Evolutionary conservation across 37 sponge, comb jelly and placozoan species (phyloP).

Genomic region (Diacarnus erythraeanus): DNA sequence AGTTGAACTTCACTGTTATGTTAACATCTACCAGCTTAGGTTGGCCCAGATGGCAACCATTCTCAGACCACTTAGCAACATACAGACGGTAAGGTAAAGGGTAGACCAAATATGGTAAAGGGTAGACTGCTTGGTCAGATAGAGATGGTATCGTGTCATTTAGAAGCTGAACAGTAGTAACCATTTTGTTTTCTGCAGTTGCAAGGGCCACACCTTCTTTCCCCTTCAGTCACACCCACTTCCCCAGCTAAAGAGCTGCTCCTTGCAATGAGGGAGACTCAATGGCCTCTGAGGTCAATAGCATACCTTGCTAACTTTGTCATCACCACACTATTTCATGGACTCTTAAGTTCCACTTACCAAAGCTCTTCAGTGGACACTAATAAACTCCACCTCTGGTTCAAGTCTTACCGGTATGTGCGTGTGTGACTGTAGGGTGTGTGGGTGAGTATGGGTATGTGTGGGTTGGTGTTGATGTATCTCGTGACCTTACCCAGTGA

Average conservation of each 20-base stretch:
- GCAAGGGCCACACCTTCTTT: background rate
- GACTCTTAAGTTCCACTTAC: conserved; percentile 40
- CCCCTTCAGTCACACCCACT: background rate
- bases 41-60: conserved; percentile 55
- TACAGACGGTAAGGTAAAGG: conserved; percentile 1
- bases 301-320: conserved; percentile 42
- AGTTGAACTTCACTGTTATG: conserved; percentile 42
- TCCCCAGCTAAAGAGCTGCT: conserved; percentile 17
- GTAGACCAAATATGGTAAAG: background rate
- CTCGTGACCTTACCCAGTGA: conserved; percentile 3
- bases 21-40: conserved; percentile 49
- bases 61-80: conserved; percentile 57
- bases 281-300: conserved; percentile 30
- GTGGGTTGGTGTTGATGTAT: background rate
- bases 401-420: conserved; percentile 50
- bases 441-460: too few species aligned
- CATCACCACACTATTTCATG: conserved; percentile 41
- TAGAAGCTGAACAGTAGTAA: too few species aligned
- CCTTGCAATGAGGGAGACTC: conserved; percentile 16
- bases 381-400: conserved; percentile 36
- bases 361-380: background rate
- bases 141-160: too few species aligned
- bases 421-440: too few species aligned
- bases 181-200: background rate
- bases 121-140: background rate